A percentile compares a stretch with the other conserved stretches of the same genome.
These are phyloP conservation scores for Thalpophila matura DNA, from an alignment of 2,888 invertebrate genomes.

Conservation along the genomic window DNA sequence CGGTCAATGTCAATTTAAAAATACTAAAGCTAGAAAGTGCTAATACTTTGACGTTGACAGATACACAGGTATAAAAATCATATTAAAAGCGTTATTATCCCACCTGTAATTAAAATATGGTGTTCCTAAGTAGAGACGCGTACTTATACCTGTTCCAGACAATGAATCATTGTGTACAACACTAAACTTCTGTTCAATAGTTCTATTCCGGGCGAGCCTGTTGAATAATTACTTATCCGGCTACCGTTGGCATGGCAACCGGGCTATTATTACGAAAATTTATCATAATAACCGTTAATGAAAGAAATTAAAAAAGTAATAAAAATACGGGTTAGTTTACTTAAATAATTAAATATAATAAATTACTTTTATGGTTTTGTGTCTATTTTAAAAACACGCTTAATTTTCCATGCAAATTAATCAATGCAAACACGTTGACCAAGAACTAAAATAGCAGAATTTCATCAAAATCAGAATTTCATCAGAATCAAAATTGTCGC, in stretches of 20 bases:
- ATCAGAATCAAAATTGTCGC: constrained; percentile 42
- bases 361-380: not conserved
- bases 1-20: no score
- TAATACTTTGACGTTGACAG: no score
- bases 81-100: constrained; percentile 40
- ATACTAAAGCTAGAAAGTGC: no score
- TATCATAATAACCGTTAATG: not conserved
- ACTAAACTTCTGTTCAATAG: constrained; percentile 81
- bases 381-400: not conserved
- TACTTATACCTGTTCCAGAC: constrained; percentile 77
- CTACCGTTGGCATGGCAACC: constrained; percentile 70
- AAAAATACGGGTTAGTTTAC: not conserved
- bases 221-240: constrained; percentile 79
- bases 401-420: constrained; percentile 28
- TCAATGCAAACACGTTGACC: constrained; percentile 20
- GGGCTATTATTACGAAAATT: constrained; percentile 37
- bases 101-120: constrained; percentile 35
- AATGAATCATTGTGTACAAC: constrained; percentile 83
- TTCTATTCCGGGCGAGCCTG: constrained; percentile 68
- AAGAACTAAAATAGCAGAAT: constrained; percentile 36
- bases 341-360: not conserved
- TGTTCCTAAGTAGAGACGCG: constrained; percentile 55
- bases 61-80: no score
- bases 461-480: constrained; percentile 31
- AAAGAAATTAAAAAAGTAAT: not conserved